phyloP scores from a whole-genome alignment of 1,140 invertebrate genomes.

The Bombyx mandarina region DNA sequence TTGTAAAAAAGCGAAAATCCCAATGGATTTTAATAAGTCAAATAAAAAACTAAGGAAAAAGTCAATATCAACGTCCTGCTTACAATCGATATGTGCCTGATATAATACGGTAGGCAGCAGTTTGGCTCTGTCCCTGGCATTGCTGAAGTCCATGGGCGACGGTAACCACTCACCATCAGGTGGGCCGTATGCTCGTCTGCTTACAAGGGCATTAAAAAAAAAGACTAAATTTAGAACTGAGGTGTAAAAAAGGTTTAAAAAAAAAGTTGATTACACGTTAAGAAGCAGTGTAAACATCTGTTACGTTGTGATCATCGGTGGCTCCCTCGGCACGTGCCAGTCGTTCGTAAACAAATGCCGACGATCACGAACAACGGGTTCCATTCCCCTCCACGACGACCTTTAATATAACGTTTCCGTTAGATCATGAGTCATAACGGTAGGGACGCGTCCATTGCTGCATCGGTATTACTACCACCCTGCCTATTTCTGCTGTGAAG shows the following conservation, averaged over 20 bases:
- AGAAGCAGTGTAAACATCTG: slow-evolving; percentile 26
- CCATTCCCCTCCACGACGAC: slow-evolving; percentile 34
- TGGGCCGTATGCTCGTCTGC: no score
- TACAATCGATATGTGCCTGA: neutral
- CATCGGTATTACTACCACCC: no score
- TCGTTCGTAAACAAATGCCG: slow-evolving; percentile 4
- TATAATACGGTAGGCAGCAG: no score
- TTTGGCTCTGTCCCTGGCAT: no score
- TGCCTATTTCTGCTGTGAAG: no score
- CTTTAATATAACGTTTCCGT: slow-evolving; percentile 11
- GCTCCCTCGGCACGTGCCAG: slow-evolving; percentile 41
- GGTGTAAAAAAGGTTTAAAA: neutral
- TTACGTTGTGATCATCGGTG: slow-evolving; percentile 29
- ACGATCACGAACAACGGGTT: slow-evolving; percentile 32
- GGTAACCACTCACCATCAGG: no score
- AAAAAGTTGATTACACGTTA: slow-evolving; percentile 1
- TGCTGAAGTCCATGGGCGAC: no score
- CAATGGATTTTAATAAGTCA: neutral
- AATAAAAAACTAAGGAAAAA: neutral
- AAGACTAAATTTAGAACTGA: slow-evolving; percentile 2
- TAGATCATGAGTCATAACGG: slow-evolving; percentile 2
- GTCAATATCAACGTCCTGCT: no score
- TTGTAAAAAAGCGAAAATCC: no score
- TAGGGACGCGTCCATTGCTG: slow-evolving; percentile 17
- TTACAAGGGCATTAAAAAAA: no score